Evolutionary conservation across 2,797 vertebrate species (phyloP).

Genomic region (Centropyge bicolor): DNA sequence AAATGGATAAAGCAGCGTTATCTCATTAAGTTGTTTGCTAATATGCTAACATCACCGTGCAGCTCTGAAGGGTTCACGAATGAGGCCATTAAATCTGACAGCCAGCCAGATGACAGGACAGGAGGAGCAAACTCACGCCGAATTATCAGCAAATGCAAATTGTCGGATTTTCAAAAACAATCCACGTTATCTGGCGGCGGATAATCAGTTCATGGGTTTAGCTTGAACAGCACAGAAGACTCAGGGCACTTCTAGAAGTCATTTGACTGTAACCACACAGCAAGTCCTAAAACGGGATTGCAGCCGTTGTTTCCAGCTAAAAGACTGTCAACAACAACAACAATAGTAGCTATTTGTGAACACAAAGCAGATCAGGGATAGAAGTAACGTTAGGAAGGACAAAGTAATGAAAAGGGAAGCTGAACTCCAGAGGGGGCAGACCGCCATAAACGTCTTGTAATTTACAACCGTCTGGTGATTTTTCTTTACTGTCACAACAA

Average conservation of each 20-base stretch:
- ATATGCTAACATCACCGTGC: constrained; percentile 6
- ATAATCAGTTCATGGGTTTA: not conserved
- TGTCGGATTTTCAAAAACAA: not conserved
- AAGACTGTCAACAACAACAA: constrained; percentile 14
- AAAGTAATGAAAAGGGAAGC: constrained; percentile 40
- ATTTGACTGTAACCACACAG: not conserved
- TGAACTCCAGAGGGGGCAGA: constrained; percentile 5
- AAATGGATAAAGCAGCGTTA: constrained; percentile 69
- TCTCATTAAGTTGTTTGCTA: constrained; percentile 69
- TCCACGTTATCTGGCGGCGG: not conserved
- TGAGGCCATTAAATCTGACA: constrained; percentile 47
- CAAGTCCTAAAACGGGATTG: not conserved
- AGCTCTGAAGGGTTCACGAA: constrained; percentile 61
- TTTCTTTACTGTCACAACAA: rapidly evolving
- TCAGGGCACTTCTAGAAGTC: not conserved
- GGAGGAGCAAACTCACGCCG: not conserved
- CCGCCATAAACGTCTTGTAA: not conserved
- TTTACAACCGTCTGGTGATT: rapidly evolving
- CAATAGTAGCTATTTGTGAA: not conserved
- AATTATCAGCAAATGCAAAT: not conserved
- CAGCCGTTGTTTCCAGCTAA: not conserved
- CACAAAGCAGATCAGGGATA: constrained; percentile 14
- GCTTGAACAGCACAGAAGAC: not conserved
- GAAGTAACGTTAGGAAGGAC: not conserved
- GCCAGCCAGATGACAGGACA: not conserved